Conservation (phyloP, 2,113 vertebrate species). For the Tachycineta bicolor region DNA sequence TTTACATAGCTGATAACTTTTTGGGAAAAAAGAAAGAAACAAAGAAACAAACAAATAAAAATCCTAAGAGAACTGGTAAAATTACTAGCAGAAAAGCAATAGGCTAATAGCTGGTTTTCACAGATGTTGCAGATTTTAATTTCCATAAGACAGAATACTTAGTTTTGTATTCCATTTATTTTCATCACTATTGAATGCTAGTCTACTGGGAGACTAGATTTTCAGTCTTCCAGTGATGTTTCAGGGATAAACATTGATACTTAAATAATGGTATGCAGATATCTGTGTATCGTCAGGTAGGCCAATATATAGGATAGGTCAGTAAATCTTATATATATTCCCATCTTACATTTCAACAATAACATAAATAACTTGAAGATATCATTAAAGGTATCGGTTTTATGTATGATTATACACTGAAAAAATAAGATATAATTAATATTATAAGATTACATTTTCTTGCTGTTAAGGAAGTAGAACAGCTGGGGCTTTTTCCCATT, state of each 20-base stretch:
- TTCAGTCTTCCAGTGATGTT: neutral
- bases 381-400: neutral
- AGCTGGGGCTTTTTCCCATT: neutral
- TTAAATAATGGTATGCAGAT: neutral
- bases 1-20: neutral
- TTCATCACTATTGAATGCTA: neutral
- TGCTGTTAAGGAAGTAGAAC: neutral
- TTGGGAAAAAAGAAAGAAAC: neutral
- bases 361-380: neutral
- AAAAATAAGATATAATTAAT: constrained; percentile 6
- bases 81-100: neutral
- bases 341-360: neutral
- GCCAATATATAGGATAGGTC: neutral
- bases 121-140: neutral
- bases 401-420: neutral
- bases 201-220: neutral
- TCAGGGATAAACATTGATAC: neutral
- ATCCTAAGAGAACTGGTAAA: neutral
- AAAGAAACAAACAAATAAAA: neutral
- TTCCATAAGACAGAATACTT: neutral
- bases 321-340: neutral
- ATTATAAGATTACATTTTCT: neutral
- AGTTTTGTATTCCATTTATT: neutral
- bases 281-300: neutral
- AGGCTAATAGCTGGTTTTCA: neutral